These are phyloP conservation scores for Notothenia coriiceps DNA, from an alignment of 2,113 vertebrate genomes.

Conservation along the genomic window DNA sequence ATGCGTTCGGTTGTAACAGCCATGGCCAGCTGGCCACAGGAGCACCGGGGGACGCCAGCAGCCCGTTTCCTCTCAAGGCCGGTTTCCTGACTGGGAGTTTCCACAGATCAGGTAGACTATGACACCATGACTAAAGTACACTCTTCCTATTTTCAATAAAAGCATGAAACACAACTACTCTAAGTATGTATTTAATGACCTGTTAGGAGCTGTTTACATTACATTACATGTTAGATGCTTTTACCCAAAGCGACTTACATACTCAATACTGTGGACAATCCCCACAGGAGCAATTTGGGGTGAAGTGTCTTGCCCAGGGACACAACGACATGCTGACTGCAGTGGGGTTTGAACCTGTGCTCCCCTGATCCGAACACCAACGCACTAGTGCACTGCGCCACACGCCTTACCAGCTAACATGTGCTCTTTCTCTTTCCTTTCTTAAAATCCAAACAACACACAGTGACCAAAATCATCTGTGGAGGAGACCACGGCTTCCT, in stretches of 20 bases:
- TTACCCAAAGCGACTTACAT: no score
- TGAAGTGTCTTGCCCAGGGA: no score
- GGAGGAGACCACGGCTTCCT: constrained; percentile 97
- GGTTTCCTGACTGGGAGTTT: constrained; percentile 83
- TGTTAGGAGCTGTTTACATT: background rate
- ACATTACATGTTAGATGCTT: no score
- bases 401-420: background rate
- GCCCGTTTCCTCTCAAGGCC: constrained; percentile 90
- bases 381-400: no score
- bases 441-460: constrained; percentile 83
- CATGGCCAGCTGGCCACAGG: constrained; percentile 94
- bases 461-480: constrained; percentile 92
- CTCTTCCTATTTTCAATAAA: no score
- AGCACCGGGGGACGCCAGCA: constrained; percentile 86
- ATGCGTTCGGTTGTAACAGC: constrained; percentile 95
- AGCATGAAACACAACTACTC: background rate
- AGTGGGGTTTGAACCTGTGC: no score
- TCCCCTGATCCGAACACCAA: no score
- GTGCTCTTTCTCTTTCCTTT: background rate
- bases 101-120: constrained; percentile 82
- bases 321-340: no score
- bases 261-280: no score
- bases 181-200: background rate
- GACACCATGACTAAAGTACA: no score
- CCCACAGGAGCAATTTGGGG: no score